Base-by-base conservation (phyloP, 2,797 vertebrate genomes). In the Rhincodon typus region DNA sequence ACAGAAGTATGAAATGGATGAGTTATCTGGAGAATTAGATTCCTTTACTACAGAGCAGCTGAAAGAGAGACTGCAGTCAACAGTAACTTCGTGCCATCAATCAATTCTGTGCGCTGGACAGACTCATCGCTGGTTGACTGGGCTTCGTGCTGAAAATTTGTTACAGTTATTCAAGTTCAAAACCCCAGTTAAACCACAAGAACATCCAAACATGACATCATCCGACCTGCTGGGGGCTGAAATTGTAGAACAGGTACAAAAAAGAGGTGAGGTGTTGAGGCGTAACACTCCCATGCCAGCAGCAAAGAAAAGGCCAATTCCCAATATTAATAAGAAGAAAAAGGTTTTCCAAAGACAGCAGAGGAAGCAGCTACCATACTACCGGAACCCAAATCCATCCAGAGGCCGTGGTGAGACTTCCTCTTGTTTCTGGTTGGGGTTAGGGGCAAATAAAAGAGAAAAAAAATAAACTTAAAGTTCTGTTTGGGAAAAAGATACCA, bases 1-100 rank as follows among this genome's bases (percentile, higher is more conserved):
- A 74, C 69, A 94, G 42, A 94, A 94, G 4, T 74, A 94, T 94
- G 94, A 94, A 94, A 53, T 94, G 38, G 94, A 94, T 74, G 69
- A 94, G 30, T 94, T 94, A 30, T 94, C 94, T 72, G 67, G 94
- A 94, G 69, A 74, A 72, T 17, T 94, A 53, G 70, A 94, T 74
- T 30, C 94, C 69, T 15, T 94, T 1, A 94, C 67, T 72, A 74
- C 69, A 74, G 94, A 94, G 50, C 69, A 94, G 34, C 8, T 94
- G 69, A 50, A 72, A 94, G 69, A 94, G 42, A 94, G 94, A 72
- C 69, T 94, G 42, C 94, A 74, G 69, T 74, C 94, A 8, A 74
- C 94, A 74, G 42, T 74, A 94, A 70, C 74, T 74, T 72, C 94
- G 30, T 94, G 70, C 30, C 94, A 94, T 74, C 94, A 94, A 74